Conservation (phyloP, 2,113 vertebrate genomes). For the Semnornis frantzii region DNA sequence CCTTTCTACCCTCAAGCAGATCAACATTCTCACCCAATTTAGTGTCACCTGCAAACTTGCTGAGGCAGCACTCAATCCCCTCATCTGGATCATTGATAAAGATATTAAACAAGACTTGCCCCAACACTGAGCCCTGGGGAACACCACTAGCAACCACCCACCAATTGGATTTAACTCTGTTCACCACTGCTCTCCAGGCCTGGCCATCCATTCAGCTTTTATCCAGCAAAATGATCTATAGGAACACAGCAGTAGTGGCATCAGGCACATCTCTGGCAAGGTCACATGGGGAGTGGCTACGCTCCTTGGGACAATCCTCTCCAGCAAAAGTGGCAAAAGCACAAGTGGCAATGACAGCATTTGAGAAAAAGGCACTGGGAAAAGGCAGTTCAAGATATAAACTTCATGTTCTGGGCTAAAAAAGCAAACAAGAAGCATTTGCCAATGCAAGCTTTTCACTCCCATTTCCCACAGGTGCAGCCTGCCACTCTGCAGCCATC, state of each 20-base stretch:
- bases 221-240: background rate
- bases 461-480: background rate
- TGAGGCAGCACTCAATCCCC: too few relatives aligned
- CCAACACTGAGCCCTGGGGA: too few relatives aligned
- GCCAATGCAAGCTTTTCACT: background rate
- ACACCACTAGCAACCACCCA: too few relatives aligned
- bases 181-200: too few relatives aligned
- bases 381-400: background rate
- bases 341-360: background rate
- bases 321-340: background rate
- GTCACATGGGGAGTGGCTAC: background rate
- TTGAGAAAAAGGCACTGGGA: rapidly evolving
- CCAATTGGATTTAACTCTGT: too few relatives aligned
- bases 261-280: background rate
- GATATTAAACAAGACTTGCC: too few relatives aligned
- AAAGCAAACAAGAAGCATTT: background rate
- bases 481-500: rapidly evolving
- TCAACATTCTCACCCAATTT: too few relatives aligned
- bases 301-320: background rate
- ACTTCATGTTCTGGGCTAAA: background rate
- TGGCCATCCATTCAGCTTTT: too few relatives aligned
- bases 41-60: too few relatives aligned
- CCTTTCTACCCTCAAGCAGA: too few relatives aligned
- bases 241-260: background rate
- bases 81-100: too few relatives aligned